These are phyloP conservation scores for Leptobrachium leishanense DNA, from an alignment of 2,113 vertebrate species.

Conservation along the genomic window DNA sequence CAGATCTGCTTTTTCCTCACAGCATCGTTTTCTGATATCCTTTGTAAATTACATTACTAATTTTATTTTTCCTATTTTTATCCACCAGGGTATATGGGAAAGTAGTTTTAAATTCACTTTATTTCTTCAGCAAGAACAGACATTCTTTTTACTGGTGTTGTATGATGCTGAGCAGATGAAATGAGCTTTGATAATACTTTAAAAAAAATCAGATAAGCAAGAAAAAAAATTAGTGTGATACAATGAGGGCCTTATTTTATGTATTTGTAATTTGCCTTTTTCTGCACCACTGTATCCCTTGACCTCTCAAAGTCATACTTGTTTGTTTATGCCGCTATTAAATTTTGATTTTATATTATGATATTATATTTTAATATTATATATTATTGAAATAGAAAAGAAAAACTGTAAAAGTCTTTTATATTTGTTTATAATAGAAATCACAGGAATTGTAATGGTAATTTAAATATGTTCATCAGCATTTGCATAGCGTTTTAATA, in stretches of 20 bases:
- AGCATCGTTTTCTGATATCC: neutral
- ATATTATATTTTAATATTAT: no score
- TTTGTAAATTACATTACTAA: conserved; percentile 23
- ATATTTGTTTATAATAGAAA: no score
- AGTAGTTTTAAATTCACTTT: conserved; percentile 16
- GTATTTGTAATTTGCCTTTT: neutral
- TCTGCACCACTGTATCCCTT: neutral
- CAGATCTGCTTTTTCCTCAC: neutral
- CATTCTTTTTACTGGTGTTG: conserved; percentile 1
- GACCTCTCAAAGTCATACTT: neutral
- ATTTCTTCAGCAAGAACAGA: conserved; percentile 21
- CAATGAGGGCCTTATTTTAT: neutral
- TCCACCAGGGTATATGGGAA: conserved; percentile 8
- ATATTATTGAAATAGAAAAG: no score
- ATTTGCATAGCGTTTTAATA: no score
- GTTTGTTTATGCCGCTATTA: neutral
- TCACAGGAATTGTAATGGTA: no score
- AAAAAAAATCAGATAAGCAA: neutral
- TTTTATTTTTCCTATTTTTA: conserved; percentile 29
- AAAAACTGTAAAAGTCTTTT: no score
- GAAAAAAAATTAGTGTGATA: neutral
- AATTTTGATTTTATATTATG: no score
- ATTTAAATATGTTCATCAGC: no score
- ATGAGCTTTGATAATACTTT: conserved; percentile 12
- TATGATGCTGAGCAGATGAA: conserved; percentile 19